Base-by-base conservation (phyloP, 2,888 invertebrate genomes). In the Polymixis flavicincta region DNA sequence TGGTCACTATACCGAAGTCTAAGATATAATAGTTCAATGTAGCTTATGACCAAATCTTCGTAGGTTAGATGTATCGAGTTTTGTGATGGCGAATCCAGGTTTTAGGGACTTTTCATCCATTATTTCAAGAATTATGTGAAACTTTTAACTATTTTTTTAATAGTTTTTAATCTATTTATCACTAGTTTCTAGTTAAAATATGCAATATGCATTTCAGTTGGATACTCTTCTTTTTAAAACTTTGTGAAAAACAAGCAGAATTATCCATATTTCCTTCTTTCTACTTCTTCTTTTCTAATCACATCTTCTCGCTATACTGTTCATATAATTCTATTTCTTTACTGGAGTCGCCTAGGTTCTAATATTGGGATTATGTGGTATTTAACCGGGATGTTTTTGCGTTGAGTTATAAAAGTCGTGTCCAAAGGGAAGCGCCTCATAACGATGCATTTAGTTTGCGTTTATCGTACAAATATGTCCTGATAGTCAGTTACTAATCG, bases 11-110 rank as follows among this genome's bases (percentile, higher is more conserved):
- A 52, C 92, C 93, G 0, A 84, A 86, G 0, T 93, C 95, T 37
- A 96, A 96, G 80, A 92, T 96, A 78, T 96, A 93, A 89, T 78
- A 37, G 63, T 60, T 54, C n/a, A 32, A 74, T 66, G 8, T 70
- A 79, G 66, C 50, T 70, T 22, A 25, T 55, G 48, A 55, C 70
- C 80, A 61, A 69, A 81, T 67, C 48, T 63, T 25, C 9, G 14
- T 82, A 85, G 82, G 37, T 28, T 73, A 85, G 19, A 4, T 67
- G 52, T 37, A 28, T 45, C 17, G 52, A 63, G 32, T 59, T 83
- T 42, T 59, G n/a, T 68, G 17, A 3, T 32, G 64, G 70, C 67
- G 70, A 76, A 84, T 73, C 55, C 55, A 57, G 65, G n/a, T 42
- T 55, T 6, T 71, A 28, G 22, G 28, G 52, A 22, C 19, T 32